Evolutionary conservation across 2,888 invertebrate species (phyloP), one percentile per base, ranked within the genome.

Genomic region (Scelioninae gen. 2): DNA sequence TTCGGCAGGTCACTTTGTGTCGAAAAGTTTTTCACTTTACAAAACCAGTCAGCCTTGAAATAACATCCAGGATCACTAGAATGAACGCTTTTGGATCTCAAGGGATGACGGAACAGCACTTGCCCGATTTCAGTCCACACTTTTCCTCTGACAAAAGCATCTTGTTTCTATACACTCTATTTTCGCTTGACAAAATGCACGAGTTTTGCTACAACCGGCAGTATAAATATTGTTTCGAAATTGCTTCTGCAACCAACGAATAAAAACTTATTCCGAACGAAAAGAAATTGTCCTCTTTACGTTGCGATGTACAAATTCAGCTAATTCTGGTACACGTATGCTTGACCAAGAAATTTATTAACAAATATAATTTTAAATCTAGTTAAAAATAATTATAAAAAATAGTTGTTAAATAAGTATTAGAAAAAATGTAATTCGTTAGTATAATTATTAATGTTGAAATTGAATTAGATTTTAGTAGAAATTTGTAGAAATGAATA

Each of bases 21-120:
- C 63, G 73, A 46, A 79, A 81, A 83, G 71, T 82, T 82, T 81
- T 82, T 83, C 81, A 81, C 81, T 82, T 82, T 82, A 77, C 76
- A 77, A 76, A 78, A 71, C 77, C 80, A 81, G 80, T 80, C 80
- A 81, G 78, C 79, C 81, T 80, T 81, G 82, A 83, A 82, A 82
- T 82, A 78, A 79, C 68, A 77, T 73, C 72, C 77, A 76, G 81
- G 48, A 46, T 60, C 53, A 31, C 52, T 22, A 63, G 46, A 58
- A 67, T 75, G 78, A 78, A 81, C 39, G 31, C 22, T 15, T 19
- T 35, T 28, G 39, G 46, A 55, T 65, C 65, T 65, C 65, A 31
- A 45, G 65, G 65, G 55, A 65, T 65, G 65, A 46, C 65, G 46
- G 28, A 37, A 55, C 55, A 6, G 65, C 53, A 53, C 64, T 45